Evolutionary conservation across 1,140 invertebrate species (phyloP).

Genomic region (Drosophila tsacasi): DNA sequence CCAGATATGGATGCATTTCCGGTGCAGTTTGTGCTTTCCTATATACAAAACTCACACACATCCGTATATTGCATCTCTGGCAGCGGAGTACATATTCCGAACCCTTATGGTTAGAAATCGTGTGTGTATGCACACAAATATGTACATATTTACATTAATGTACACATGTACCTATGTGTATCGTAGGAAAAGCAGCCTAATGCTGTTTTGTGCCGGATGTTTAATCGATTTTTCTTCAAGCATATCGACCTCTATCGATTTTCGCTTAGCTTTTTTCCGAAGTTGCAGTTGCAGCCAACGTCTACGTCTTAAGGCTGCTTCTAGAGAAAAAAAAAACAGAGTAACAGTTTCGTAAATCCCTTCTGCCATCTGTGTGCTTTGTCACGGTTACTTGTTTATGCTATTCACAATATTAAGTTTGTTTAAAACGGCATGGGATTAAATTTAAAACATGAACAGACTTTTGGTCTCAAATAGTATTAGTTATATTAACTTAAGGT

Average conservation of each 20-base stretch:
- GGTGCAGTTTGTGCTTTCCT: conserved; percentile 41
- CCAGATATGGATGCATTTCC: conserved; percentile 65
- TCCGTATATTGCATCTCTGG: background rate
- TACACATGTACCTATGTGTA: conserved; percentile 8
- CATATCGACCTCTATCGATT: conserved; percentile 35
- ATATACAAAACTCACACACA: conserved; percentile 9
- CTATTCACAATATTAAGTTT: background rate
- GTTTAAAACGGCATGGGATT: background rate
- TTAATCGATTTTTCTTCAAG: conserved; percentile 24
- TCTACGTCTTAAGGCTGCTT: background rate
- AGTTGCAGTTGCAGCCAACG: background rate
- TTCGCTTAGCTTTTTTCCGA: conserved; percentile 4
- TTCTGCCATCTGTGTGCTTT: background rate
- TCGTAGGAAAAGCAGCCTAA: background rate
- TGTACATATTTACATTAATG: conserved; percentile 5
- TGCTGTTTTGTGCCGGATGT: conserved; percentile 6
- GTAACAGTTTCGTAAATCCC: background rate
- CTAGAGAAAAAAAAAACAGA: background rate
- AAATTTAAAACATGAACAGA: background rate
- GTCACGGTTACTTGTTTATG: background rate
- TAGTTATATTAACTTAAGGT: too few relatives aligned
- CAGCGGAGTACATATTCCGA: conserved; percentile 3
- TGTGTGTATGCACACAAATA: conserved; percentile 2
- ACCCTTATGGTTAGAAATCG: conserved; percentile 1
- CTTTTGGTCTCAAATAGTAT: background rate